phyloP scores from a whole-genome alignment of 92 coral and sea anemone genomes.

The Micromussa lordhowensis region DNA sequence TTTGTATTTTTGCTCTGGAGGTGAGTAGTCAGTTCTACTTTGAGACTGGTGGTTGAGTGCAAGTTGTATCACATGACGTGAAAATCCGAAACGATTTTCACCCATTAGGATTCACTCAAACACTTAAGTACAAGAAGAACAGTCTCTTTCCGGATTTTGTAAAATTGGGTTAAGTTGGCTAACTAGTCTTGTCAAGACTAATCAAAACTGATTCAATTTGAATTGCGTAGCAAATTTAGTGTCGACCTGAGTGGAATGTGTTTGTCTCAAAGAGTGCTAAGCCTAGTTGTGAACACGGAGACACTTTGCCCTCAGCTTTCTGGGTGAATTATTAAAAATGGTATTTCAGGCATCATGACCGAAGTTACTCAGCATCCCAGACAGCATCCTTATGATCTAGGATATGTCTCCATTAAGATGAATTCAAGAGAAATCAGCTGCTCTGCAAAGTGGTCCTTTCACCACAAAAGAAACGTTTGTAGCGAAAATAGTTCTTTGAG shows the following conservation, averaged over 20 bases:
- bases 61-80: neutral
- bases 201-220: neutral
- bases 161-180: neutral
- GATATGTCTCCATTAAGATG: neutral
- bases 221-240: neutral
- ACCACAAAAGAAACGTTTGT: neutral
- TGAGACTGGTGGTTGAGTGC: neutral
- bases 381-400: neutral
- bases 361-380: neutral
- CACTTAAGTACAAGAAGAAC: neutral
- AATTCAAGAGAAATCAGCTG: neutral
- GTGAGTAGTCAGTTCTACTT: conserved; percentile 6
- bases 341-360: neutral
- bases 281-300: neutral
- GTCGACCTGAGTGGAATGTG: neutral
- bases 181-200: neutral
- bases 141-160: neutral
- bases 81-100: neutral
- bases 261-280: neutral
- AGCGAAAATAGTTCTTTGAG: neutral
- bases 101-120: neutral
- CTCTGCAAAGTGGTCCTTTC: neutral
- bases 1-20: neutral
- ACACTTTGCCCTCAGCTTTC: neutral
- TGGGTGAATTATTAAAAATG: neutral